Conservation (phyloP, 2,888 invertebrate species). For the Xylophagus ater region DNA sequence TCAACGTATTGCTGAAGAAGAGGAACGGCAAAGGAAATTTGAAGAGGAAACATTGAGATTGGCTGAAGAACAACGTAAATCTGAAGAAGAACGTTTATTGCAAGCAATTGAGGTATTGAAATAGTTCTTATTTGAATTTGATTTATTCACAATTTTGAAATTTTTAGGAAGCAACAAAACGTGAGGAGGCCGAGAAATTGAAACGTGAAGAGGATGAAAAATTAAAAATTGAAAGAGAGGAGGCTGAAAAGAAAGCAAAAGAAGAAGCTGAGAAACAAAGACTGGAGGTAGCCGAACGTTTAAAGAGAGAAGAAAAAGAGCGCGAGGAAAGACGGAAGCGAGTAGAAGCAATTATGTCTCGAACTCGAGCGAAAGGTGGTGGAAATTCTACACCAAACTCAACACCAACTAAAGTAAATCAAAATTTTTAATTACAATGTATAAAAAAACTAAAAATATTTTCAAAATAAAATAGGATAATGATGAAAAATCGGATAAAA, state of each 20-base stretch:
- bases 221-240: constrained; percentile 57
- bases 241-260: constrained; percentile 65
- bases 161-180: constrained; percentile 56
- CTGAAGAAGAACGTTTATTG: constrained; percentile 76
- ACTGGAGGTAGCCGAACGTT: constrained; percentile 69
- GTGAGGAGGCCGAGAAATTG: constrained; percentile 66
- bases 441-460: background rate
- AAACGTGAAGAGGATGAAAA: constrained; percentile 54
- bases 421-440: constrained; percentile 2
- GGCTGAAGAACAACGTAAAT: constrained; percentile 65
- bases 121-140: background rate
- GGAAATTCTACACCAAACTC: constrained; percentile 26
- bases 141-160: constrained; percentile 2
- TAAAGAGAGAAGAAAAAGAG: constrained; percentile 80
- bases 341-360: constrained; percentile 84
- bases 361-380: constrained; percentile 51
- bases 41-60: constrained; percentile 71
- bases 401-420: constrained; percentile 33
- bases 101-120: constrained; percentile 62
- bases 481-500: constrained; percentile 12
- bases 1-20: constrained; percentile 61
- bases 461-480: constrained; percentile 8
- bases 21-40: constrained; percentile 69
- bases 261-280: constrained; percentile 79
- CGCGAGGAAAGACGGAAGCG: constrained; percentile 77